A percentile compares a stretch with the other conserved stretches of the same genome.
phyloP scores from a whole-genome alignment of 2,797 vertebrate species.

The Odontamblyopus lacepedii region DNA sequence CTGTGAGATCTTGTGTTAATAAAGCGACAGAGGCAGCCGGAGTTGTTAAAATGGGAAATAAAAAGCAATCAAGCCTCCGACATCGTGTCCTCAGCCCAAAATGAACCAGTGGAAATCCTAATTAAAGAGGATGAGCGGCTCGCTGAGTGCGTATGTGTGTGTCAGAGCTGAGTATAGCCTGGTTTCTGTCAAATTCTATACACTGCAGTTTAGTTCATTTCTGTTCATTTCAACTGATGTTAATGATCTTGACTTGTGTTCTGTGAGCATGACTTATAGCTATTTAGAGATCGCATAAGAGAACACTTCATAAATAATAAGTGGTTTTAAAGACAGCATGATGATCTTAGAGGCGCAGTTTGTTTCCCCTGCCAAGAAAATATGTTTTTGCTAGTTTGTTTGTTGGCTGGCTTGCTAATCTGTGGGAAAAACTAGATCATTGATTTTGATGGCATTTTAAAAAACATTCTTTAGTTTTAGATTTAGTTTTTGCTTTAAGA shows the following conservation, averaged over 20 bases:
- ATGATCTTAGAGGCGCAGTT: not conserved
- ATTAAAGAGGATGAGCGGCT: conserved; percentile 75
- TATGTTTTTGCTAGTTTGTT: not conserved
- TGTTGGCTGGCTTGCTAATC: not conserved
- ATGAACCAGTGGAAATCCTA: conserved; percentile 80
- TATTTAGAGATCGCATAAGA: not conserved
- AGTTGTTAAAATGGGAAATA: conserved; percentile 74
- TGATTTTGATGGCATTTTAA: not conserved
- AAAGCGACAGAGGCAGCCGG: conserved; percentile 64
- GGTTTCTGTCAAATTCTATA: conserved; percentile 3
- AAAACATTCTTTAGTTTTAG: not conserved
- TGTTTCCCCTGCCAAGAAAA: not conserved
- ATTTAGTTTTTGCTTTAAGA: too few relatives aligned
- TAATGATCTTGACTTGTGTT: not conserved
- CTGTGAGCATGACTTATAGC: not conserved
- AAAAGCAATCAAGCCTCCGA: conserved; percentile 81
- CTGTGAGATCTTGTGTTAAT: conserved; percentile 75
- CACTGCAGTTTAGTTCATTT: conserved; percentile 5
- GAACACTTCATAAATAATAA: conserved; percentile 1
- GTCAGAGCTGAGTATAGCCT: conserved; percentile 41
- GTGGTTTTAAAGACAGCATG: not conserved
- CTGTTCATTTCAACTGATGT: not conserved
- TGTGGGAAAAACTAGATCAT: not conserved
- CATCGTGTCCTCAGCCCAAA: conserved; percentile 72
- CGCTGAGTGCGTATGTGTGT: conserved; percentile 50